Evolutionary conservation across 2,797 vertebrate genomes (phyloP).

Genomic region (Characodon lateralis): DNA sequence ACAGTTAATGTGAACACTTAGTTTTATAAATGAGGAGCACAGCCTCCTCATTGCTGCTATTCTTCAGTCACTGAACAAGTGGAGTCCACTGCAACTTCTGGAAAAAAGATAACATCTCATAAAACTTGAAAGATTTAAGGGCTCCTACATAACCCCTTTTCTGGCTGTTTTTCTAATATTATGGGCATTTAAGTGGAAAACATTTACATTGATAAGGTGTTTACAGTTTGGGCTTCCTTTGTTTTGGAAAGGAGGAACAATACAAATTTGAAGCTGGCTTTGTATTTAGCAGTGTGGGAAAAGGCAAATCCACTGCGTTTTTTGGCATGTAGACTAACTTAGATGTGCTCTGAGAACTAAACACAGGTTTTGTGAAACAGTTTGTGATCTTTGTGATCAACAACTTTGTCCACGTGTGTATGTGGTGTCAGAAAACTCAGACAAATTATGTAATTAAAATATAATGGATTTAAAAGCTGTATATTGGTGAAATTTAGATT

Average conservation of each 20-base stretch:
- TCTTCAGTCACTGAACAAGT: not conserved
- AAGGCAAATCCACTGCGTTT: not conserved
- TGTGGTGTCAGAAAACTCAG: not conserved
- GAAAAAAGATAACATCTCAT: not conserved
- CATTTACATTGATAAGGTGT: fast-evolving
- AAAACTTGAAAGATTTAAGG: not conserved
- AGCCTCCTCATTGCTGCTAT: not conserved
- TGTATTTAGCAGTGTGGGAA: not conserved
- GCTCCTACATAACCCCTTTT: too few relatives aligned
- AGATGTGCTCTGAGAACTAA: not conserved
- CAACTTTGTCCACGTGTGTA: too few relatives aligned
- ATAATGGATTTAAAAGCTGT: too few relatives aligned
- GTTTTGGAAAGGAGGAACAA: not conserved
- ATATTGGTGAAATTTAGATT: too few relatives aligned
- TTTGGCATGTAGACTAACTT: not conserved
- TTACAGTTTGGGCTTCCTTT: not conserved
- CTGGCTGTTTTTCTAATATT: not conserved
- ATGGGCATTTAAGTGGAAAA: not conserved
- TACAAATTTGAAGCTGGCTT: not conserved
- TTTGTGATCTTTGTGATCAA: too few relatives aligned
- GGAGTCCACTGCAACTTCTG: not conserved
- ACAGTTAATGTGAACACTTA: not conserved
- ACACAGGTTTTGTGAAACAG: not conserved
- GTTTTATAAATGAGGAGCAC: not conserved
- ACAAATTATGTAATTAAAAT: not conserved